Evolutionary conservation across 2,888 invertebrate species (phyloP), one percentile per base, ranked within the genome.

Genomic region (Acheta domesticus): DNA sequence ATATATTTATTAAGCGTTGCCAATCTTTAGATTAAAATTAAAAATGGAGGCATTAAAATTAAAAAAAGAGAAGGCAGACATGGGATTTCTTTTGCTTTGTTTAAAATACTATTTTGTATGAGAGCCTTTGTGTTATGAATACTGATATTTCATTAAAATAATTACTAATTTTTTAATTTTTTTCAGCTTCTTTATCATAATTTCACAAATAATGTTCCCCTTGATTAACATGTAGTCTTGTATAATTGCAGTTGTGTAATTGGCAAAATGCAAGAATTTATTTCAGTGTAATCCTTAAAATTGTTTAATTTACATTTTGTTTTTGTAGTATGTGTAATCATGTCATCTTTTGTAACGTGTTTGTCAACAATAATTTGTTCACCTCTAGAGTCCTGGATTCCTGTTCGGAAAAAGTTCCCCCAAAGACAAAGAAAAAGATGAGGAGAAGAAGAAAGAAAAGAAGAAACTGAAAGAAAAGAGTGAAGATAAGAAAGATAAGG

Each of bases 341-440:
- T 62, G 62, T 62, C 62, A 62, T 62, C n/a, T 62, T 19, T 3
- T 62, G 12, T 62, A 16, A 12, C 11, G 62, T 62, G 14, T 36
- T 36, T 36, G 36, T 36, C 36, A 36, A 36, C 36, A 36, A n/a
- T 62, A 62, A 62, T 79, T 79, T 78, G 77, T 80, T 81, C 74
- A 21, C 74, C 74, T 50, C 50, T 81, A 83, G 83, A 83, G 81
- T 49, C 82, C 83, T 79, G 82, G 82, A 76, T 83, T 83, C 82
- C 81, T 83, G 81, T 83, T 83, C 78, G 78, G 80, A 74, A 88
- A 84, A 85, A 88, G 85, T 82, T 87, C 83, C 83, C 88, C 88
- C 8, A 88, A 89, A 85, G 88, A 90, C 84, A 87, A 80, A 75
- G 77, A 74, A n/a, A 81, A 80, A 77, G 77, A 75, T 23, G 20